Evolutionary conservation across 2,113 vertebrate genomes (phyloP), one percentile per base, ranked within the genome.

Genomic region (Prinia subflava): DNA sequence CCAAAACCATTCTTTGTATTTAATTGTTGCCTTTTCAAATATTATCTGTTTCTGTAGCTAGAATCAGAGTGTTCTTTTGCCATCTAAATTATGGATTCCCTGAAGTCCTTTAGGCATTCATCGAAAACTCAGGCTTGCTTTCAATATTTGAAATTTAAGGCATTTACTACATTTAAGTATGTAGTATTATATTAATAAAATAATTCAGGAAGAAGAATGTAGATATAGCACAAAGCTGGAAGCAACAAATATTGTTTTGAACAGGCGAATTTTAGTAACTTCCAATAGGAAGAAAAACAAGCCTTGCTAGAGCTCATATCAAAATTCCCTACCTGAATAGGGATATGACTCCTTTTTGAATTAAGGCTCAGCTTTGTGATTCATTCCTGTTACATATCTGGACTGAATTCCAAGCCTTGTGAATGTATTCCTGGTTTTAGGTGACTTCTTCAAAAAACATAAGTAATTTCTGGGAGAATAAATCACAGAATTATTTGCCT

Each of bases 11-110:
- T 96, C 75, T 93, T 90, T 68, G 41, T 60, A 89, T 87, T 94
- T 96, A 96, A 96, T 89, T 96, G 79, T 64, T 92, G 73, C 23
- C 44, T 93, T 93, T 93, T 93, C 85, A 93, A 95, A 64, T 81
- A 67, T 64, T 92, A 83, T 68, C 85, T 90, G 31, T 30, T 92
- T 90, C 35, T 87, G 68, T 65, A 89, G 25, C 49, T 56, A 25
- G n/a, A 92, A 62, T 83, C 56, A 46, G 42, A 11, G 3, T 60
- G 79, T 80, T 81, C 64, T 90, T 47, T 25, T 82, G 68, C 76
- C 44, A 71, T 84, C 44, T 52, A 79, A 84, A 94, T 89, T 83
- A 90, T 4, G 15, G 20, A 93, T 92, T 92, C 76, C 49, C 64
- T 93, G 28, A 95, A 96, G 41, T 90, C 57, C 67, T 87, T 71